Evolutionary conservation across 2,888 invertebrate genomes (phyloP).

Genomic region (Polydrusus pterygomalis): DNA sequence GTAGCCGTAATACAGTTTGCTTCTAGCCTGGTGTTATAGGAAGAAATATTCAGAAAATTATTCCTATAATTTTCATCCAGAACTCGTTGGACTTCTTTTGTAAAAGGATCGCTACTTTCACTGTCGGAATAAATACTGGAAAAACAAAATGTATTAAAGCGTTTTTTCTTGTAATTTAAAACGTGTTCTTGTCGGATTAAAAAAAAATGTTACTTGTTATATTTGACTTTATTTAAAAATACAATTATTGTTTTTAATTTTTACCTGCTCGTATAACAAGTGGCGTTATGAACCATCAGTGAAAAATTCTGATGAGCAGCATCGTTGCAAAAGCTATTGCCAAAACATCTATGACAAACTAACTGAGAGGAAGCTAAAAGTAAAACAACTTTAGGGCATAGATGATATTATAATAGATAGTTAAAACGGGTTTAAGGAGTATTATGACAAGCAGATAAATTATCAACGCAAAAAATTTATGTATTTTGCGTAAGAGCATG

Average conservation of each 20-base stretch:
- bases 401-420: too few relatives aligned
- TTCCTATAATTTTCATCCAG: slow-evolving; percentile 5
- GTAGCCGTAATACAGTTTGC: slow-evolving; percentile 11
- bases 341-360: slow-evolving; percentile 32
- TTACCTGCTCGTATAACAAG: not conserved
- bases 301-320: slow-evolving; percentile 12
- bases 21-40: not conserved
- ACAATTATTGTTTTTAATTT: too few relatives aligned
- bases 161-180: too few relatives aligned
- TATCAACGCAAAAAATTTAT: too few relatives aligned
- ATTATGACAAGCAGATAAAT: too few relatives aligned
- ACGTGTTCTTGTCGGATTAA: not conserved
- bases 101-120: not conserved
- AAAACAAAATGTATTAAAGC: not conserved
- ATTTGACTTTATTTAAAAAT: too few relatives aligned
- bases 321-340: slow-evolving; percentile 17
- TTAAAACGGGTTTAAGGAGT: too few relatives aligned
- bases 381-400: too few relatives aligned
- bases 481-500: too few relatives aligned
- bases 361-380: slow-evolving; percentile 28
- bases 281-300: not conserved
- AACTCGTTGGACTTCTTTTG: not conserved
- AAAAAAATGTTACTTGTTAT: too few relatives aligned
- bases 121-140: not conserved
- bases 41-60: not conserved